Conservation (phyloP, 1,140 invertebrate species). For the Euborellia annulipes region DNA sequence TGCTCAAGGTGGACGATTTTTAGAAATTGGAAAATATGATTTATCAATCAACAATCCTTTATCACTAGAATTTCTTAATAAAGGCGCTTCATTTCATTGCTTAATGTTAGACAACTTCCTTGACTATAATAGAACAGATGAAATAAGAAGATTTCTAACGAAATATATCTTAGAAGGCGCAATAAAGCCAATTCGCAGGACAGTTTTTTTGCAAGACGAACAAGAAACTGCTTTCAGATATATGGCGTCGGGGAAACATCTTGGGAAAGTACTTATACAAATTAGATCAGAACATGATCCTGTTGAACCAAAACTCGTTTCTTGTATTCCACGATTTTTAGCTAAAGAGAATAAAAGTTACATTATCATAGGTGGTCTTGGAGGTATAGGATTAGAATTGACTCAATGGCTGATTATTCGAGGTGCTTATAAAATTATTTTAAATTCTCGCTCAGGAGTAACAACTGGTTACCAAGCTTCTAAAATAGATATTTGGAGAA, state of each 20-base stretch:
- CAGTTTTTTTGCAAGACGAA: no score
- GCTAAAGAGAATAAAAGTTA: no score
- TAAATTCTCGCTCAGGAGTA: constrained; percentile 64
- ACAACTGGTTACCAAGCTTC: constrained; percentile 56
- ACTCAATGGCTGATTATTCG: constrained; percentile 69
- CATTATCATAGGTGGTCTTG: constrained; percentile 71
- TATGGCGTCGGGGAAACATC: constrained; percentile 93
- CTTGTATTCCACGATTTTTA: no score
- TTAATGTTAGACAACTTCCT: constrained; percentile 32
- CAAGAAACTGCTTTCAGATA: constrained; percentile 39
- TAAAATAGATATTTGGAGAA: constrained; percentile 27
- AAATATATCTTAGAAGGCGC: no score
- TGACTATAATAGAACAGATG: no score
- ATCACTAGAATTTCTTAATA: no score
- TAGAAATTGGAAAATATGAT: constrained; percentile 96
- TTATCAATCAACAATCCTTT: constrained; percentile 76
- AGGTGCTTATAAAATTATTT: constrained; percentile 58
- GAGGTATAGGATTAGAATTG: constrained; percentile 83
- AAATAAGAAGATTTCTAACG: no score
- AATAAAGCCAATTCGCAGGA: no score
- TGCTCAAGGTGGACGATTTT: constrained; percentile 76
- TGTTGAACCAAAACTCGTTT: no score
- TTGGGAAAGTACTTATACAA: constrained; percentile 87
- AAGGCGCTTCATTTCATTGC: constrained; percentile 23
- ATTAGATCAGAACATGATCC: constrained; percentile 67